A percentile compares a stretch with the other conserved stretches of the same genome.
phyloP scores from a whole-genome alignment of 2,797 vertebrate genomes.

The Amblyopsis hoosieri region DNA sequence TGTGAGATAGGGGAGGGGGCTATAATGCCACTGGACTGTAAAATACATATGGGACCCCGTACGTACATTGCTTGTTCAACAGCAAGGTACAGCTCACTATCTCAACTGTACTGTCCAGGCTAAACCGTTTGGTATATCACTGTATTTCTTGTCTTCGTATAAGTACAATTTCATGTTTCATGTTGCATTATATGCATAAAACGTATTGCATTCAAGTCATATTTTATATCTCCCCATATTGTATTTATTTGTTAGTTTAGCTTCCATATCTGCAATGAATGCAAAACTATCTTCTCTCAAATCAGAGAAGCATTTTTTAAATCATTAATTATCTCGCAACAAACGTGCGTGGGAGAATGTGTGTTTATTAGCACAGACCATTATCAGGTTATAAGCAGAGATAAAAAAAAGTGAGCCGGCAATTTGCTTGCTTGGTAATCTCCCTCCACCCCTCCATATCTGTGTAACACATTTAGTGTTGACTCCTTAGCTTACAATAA shows the following conservation, averaged over 20 bases:
- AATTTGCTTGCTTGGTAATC: slow-evolving; percentile 76
- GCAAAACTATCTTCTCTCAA: too few relatives aligned
- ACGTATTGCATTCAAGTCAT: slow-evolving; percentile 1
- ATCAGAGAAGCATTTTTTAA: too few relatives aligned
- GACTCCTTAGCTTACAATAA: slow-evolving; percentile 72
- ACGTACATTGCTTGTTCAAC: slow-evolving; percentile 35
- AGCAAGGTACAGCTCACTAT: slow-evolving; percentile 19
- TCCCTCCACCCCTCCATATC: slow-evolving; percentile 69
- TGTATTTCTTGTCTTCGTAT: slow-evolving; percentile 3
- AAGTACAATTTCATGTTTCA: slow-evolving; percentile 6
- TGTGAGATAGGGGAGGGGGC: slow-evolving; percentile 57
- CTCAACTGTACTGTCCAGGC: slow-evolving; percentile 3
- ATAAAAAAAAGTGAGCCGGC: slow-evolving; percentile 72
- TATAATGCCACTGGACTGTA: slow-evolving; percentile 73
- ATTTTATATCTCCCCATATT: not conserved
- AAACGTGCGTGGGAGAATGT: slow-evolving; percentile 49
- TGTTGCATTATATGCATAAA: not conserved
- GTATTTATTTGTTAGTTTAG: too few relatives aligned
- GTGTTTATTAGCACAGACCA: slow-evolving; percentile 71
- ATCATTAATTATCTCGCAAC: too few relatives aligned
- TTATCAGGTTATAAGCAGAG: slow-evolving; percentile 77
- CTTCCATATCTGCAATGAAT: too few relatives aligned
- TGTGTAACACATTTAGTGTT: slow-evolving; percentile 70
- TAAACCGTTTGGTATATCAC: slow-evolving; percentile 8
- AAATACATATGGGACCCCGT: slow-evolving; percentile 71